Base-by-base conservation (phyloP, 2,113 vertebrate species). In the Calcarius ornatus region DNA sequence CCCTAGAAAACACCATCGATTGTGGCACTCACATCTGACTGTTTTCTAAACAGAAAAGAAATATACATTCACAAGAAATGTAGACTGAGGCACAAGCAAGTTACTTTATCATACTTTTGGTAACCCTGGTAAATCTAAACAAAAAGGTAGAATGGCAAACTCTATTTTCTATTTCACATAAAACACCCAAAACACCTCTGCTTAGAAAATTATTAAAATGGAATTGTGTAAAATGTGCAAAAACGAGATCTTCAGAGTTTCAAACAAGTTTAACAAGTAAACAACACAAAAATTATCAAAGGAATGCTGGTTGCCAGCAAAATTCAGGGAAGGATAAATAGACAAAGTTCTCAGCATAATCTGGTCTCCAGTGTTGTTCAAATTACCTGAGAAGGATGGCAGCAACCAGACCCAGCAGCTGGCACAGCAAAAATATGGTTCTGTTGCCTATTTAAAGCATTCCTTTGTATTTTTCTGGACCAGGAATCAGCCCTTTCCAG, bases 1-100 rank as follows among this genome's bases (percentile, higher is more conserved):
- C 78, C 92, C 89, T 42, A 78, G 69, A 91, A 96, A 94, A 75
- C 80, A 87, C 73, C 18, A 25, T 19, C 17, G 76, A 91, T 61
- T 28, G 14, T 63, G 15, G 66, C 69, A 43, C 81, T 83, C 80
- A 92, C 33, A 76, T 76, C 70, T 93, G 75, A 91, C 60, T 95
- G 65, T 88, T 81, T 72, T 47, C 59, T 91, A 91, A 88, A 91
- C 24, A 78, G 77, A 82, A 66, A 54, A 76, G 16, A 75, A 37
- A 51, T 48, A 56, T 9, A 20, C 11, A 18, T 31, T 90, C n/a
- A 30, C 18, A 73, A 81, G 43, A 30, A 28, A 86, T 30, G 13
- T 19, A 66, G 31, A 35, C 12, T 35, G 7, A 90, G 33, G 45
- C 14, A 59, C 10, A 71, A 87, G 6, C 9, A 61, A 50, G 24